Base-by-base conservation (phyloP, 2,113 vertebrate genomes). In the Centropristis striata region DNA sequence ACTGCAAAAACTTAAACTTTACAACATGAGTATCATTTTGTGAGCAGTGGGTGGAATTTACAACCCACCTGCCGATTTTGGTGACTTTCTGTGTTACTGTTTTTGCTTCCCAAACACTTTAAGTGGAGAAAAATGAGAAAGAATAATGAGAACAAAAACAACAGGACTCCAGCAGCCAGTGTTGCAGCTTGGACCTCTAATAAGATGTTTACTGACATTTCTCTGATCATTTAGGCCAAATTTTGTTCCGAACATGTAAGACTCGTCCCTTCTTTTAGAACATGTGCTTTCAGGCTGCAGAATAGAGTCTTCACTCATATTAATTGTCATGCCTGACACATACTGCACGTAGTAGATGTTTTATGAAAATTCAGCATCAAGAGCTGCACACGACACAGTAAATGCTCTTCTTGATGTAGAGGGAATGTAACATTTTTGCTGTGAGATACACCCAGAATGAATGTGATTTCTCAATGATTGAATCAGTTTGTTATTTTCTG, bases 391-490 rank as follows among this genome's bases (percentile, higher is more conserved):
- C 11, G 0, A 42, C 42, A 41, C 42, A 46, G 44, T 18, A 1
- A 18, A 18, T 64, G 41, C 10, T 46, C 11, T 32, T 21, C 51
- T 53, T 70, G 58, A 68, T 21, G 37, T 23, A 1, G 46, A 42
- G 23, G 12, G 5, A 72, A 42, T 21, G 37, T 28, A 42, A 85
- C 44, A 51, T 67, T 21, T 67, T 69, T 65, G 44, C 64, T 64
- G 37, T 63, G 42, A 36, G 25, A 61, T 16, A 15, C 54, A 47
- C 20, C 16, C 15, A 3, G 25, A 60, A 10, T 54, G 20, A 74
- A 74, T 55, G 8, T 49, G 14, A 44, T 10, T 28, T 14, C 23
- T 41, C 20, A 41, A 27, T 27, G 18, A 23, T n/a, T 36, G 20
- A 42, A 15, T n/a, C n/a, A 23, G 4, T n/a, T n/a, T 5, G 23